These are phyloP conservation scores for Uropetala carovei DNA, from an alignment of 2,888 invertebrate genomes.

Conservation along the genomic window DNA sequence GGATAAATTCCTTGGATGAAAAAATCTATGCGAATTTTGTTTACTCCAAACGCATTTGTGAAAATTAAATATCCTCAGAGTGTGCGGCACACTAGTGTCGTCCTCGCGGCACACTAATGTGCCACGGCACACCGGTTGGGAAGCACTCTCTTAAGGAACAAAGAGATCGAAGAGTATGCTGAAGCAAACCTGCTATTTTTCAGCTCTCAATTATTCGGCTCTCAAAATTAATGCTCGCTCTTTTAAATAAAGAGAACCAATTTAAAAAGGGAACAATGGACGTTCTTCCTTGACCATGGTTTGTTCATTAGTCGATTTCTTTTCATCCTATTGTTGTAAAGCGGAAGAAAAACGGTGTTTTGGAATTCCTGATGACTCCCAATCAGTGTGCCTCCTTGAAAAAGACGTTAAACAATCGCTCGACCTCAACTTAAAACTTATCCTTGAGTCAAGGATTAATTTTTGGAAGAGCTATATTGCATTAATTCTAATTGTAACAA, in stretches of 20 bases:
- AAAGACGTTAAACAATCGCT: slow-evolving; percentile 27
- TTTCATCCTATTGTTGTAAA: background rate
- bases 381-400: background rate
- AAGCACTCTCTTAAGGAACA: too few species aligned
- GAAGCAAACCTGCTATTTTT: background rate
- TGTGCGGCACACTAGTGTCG: background rate
- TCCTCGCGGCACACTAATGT: background rate
- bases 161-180: too few species aligned
- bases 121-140: background rate
- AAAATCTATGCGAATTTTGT: too few species aligned
- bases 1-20: too few species aligned
- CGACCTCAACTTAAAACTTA: background rate
- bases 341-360: slow-evolving; percentile 19
- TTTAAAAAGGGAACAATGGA: background rate
- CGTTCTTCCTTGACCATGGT: background rate
- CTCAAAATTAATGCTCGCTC: background rate
- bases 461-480: background rate
- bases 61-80: background rate
- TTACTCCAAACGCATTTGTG: too few species aligned
- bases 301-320: background rate
- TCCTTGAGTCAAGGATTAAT: background rate
- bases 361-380: background rate
- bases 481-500: slow-evolving; percentile 23
- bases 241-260: background rate
- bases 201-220: background rate